Evolutionary conservation across 1,140 invertebrate genomes (phyloP), one percentile per base, ranked within the genome.

Genomic region (Cyrtorhinus lividipennis): DNA sequence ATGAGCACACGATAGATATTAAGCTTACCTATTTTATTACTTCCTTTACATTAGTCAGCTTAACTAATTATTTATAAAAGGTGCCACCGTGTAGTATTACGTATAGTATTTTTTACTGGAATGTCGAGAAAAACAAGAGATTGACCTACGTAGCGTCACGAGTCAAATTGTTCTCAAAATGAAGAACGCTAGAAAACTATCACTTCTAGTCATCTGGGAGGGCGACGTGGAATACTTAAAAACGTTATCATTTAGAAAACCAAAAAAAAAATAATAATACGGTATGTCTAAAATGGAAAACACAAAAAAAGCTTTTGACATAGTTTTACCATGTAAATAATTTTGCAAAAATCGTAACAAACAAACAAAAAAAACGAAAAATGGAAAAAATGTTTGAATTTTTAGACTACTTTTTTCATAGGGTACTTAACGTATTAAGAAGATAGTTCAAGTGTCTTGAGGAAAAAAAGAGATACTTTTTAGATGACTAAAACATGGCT

Each of bases 381-480:
- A 25, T 25, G 25, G 46, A 53, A 48, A 62, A 56, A 53, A 62
- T 26, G 30, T 53, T 53, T 15, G 20, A 25, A 13, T 5, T 38
- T 24, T 53, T 38, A 56, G n/a, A 26, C 56, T 44, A 24, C 20
- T 60, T 58, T 13, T 58, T 60, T 60, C 27, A 27, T 62, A 53
- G 46, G 30, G 30, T 62, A 53, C 44, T 62, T 62, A 62, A 53
- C 56, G 27, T 56, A 53, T 53, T 44, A 44, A 56, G n/a, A 24
- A 62, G 18, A 63, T 63, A 58, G 62, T 30, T 30, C 26, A 63
- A 63, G 62, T 63, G 62, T 63, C 62, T 63, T 63, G 15, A n/a
- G n/a, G n/a, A n/a, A n/a, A 53, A 63, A 22, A 18, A 1, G 24
- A 62, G 48, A 62, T 62, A 56, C 24, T 44, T 44, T 58, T 27